A percentile compares a stretch with the other conserved stretches of the same genome.
Conservation (phyloP, 2,113 vertebrate species). For the Perccottus glenii region DNA sequence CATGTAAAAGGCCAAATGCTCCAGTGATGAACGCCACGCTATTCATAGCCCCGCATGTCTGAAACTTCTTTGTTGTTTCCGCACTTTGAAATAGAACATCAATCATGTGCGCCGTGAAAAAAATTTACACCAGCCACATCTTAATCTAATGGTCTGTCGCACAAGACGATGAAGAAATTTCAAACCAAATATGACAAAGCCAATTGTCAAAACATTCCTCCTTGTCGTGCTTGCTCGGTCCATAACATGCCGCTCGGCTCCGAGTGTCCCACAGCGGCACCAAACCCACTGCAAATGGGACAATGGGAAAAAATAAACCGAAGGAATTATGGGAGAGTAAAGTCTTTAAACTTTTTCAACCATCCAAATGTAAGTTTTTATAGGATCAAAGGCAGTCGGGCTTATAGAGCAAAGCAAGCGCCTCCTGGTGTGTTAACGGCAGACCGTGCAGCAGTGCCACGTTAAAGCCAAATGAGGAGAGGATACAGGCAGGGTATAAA, state of each 20-base stretch:
- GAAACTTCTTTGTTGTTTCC: conserved; percentile 62
- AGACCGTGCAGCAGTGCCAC: conserved; percentile 37
- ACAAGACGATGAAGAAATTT: conserved; percentile 43
- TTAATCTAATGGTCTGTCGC: conserved; percentile 61
- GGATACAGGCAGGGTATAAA: conserved; percentile 35
- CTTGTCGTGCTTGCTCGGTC: conserved; percentile 4
- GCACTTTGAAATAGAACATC: conserved; percentile 66
- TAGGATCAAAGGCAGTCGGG: conserved; percentile 65
- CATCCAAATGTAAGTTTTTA: conserved; percentile 74
- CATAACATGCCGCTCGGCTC: conserved; percentile 6
- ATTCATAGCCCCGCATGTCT: conserved; percentile 25
- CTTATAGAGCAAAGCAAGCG: conserved; percentile 28
- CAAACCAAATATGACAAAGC: conserved; percentile 57
- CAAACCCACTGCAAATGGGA: conserved; percentile 62
- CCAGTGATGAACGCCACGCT: conserved; percentile 51
- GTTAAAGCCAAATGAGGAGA: conserved; percentile 69
- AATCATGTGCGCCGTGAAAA: conserved; percentile 46
- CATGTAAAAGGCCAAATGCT: conserved; percentile 51
- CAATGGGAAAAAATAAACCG: conserved; percentile 19
- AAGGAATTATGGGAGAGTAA: conserved; percentile 9
- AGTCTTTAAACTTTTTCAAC: conserved; percentile 67
- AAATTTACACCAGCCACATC: conserved; percentile 46
- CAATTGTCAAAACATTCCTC: conserved; percentile 53
- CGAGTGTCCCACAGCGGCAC: conserved; percentile 5
- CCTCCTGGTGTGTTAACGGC: conserved; percentile 41